Evolutionary conservation across 1,140 invertebrate genomes (phyloP).

Genomic region (Hycleus cichorii): DNA sequence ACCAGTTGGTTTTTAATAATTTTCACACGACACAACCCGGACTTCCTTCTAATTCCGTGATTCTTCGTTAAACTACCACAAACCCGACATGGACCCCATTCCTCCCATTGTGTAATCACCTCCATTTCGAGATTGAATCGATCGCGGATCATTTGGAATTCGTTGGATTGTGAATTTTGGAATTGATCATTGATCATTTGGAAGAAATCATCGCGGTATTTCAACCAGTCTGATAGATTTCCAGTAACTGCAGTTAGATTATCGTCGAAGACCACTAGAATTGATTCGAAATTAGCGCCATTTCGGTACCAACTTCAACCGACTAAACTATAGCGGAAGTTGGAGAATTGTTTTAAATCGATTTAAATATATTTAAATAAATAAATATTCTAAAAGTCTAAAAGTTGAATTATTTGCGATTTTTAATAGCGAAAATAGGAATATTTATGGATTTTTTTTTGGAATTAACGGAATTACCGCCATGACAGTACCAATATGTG

Average conservation of each 20-base stretch:
- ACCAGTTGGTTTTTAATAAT: background rate
- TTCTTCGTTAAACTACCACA: conserved; percentile 35
- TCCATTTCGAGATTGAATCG: conserved; percentile 32
- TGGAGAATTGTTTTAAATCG: background rate
- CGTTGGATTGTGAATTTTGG: conserved; percentile 21
- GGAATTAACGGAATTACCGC: too few relatives aligned
- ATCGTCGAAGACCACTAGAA: conserved; percentile 36
- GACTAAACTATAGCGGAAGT: background rate
- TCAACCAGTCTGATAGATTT: conserved; percentile 43
- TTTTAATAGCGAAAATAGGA: too few relatives aligned
- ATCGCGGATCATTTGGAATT: conserved; percentile 31
- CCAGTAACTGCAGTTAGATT: conserved; percentile 35
- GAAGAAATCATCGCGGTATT: conserved; percentile 44
- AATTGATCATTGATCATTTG: conserved; percentile 37
- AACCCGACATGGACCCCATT: conserved; percentile 36
- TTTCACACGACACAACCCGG: conserved; percentile 29
- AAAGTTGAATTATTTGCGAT: too few relatives aligned
- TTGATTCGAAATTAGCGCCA: conserved; percentile 7
- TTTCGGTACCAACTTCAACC: background rate
- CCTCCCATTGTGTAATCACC: conserved; percentile 36
- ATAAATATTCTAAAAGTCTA: too few relatives aligned
- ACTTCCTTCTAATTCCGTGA: conserved; percentile 30
- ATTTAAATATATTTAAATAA: too few relatives aligned
- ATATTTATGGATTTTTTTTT: too few relatives aligned
- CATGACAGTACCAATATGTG: too few relatives aligned